Evolutionary conservation across 2,113 vertebrate species (phyloP).

Genomic region (Pygoscelis adeliae): DNA sequence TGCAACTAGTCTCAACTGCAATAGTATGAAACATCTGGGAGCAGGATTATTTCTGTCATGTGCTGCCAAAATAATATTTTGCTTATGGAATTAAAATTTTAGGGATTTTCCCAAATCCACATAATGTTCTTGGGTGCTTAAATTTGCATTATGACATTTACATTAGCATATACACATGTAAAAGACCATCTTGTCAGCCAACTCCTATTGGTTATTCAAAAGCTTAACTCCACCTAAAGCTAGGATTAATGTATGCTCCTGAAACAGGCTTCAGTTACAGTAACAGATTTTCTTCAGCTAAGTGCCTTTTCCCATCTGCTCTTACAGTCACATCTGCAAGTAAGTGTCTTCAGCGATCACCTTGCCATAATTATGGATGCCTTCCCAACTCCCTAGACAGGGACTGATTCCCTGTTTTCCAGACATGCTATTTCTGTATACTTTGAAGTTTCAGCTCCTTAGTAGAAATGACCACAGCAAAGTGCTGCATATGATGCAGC

Average conservation of each 20-base stretch:
- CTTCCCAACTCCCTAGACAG: background rate
- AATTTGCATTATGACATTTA: conserved; percentile 41
- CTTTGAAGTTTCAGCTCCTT: background rate
- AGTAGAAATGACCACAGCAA: background rate
- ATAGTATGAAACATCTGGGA: conserved; percentile 39
- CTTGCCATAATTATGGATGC: background rate
- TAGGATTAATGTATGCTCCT: conserved; percentile 35
- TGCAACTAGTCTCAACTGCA: conserved; percentile 13
- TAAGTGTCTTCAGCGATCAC: background rate
- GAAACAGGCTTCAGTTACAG: background rate
- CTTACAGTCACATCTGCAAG: background rate
- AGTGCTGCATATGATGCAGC: background rate
- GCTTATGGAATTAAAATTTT: conserved; percentile 63
- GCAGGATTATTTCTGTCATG: conserved; percentile 58
- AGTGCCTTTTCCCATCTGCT: conserved; percentile 18
- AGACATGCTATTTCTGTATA: background rate
- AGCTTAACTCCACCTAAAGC: conserved; percentile 52
- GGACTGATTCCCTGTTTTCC: background rate
- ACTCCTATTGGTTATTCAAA: conserved; percentile 9
- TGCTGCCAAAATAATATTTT: conserved; percentile 61
- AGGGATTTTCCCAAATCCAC: conserved; percentile 59
- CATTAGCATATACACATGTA: conserved; percentile 37
- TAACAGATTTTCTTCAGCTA: conserved; percentile 14
- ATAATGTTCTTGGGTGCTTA: conserved; percentile 26
- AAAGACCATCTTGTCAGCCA: conserved; percentile 29